Conservation (phyloP, 92 coral and sea anemone species). For the Scolanthus callimorphus region DNA sequence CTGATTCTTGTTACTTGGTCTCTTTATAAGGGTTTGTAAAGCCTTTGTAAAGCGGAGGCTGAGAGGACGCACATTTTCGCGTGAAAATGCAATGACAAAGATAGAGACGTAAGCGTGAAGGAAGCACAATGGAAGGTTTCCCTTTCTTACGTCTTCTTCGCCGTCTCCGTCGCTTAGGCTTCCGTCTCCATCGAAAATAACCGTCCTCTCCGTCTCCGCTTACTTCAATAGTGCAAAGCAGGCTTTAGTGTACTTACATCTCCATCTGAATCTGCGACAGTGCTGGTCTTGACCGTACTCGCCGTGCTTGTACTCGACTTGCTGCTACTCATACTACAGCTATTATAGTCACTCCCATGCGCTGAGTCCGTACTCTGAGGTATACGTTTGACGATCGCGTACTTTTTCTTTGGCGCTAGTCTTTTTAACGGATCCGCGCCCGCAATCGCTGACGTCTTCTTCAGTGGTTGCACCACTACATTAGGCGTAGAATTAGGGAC, state of each 20-base stretch:
- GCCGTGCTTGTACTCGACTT: slow-evolving; percentile 80
- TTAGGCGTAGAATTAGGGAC: slow-evolving; percentile 48
- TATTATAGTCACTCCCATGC: slow-evolving; percentile 67
- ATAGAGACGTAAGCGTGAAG: no score
- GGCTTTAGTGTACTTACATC: slow-evolving; percentile 27
- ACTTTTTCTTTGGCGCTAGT: slow-evolving; percentile 86
- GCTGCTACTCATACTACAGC: slow-evolving; percentile 84
- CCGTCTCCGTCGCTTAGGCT: no score
- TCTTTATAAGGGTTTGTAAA: no score
- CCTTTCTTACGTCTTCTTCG: no score
- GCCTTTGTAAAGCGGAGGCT: no score
- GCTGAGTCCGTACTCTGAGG: slow-evolving; percentile 84
- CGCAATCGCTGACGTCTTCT: slow-evolving; percentile 82
- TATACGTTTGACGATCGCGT: slow-evolving; percentile 88
- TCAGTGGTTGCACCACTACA: slow-evolving; percentile 85
- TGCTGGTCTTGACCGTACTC: slow-evolving; percentile 96
- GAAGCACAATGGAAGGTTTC: no score
- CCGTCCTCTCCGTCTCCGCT: no score
- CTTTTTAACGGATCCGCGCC: slow-evolving; percentile 60
- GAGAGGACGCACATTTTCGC: no score
- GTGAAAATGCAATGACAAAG: no score
- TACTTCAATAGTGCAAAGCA: no score
- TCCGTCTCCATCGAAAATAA: no score
- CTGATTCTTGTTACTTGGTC: no score
- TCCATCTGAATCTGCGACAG: slow-evolving; percentile 89